Conservation (phyloP, 2,797 vertebrate species). For the Picus viridis region DNA sequence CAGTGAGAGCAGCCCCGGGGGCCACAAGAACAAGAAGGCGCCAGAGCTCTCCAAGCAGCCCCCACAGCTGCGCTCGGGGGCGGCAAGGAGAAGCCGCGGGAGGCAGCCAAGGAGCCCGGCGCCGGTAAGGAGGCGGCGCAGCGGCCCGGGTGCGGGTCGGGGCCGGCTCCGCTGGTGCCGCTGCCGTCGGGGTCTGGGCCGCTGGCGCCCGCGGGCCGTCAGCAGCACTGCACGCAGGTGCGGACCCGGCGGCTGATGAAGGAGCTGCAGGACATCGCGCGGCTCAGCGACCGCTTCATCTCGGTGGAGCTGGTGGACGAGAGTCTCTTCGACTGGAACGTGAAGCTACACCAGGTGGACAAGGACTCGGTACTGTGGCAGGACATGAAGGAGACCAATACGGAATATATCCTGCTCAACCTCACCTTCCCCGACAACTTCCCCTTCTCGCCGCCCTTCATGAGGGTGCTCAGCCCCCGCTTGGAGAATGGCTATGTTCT, state of each 20-base stretch:
- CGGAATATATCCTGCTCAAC: slow-evolving; percentile 97
- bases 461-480: slow-evolving; percentile 96
- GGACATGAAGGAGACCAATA: slow-evolving; percentile 99
- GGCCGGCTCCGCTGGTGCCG: slow-evolving; percentile 49
- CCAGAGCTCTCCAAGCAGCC: slow-evolving; percentile 81
- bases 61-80: slow-evolving; percentile 66
- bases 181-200: slow-evolving; percentile 74
- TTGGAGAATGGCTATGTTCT: slow-evolving; percentile 99
- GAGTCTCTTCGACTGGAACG: slow-evolving; percentile 99
- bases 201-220: slow-evolving; percentile 88
- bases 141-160: slow-evolving; percentile 36
- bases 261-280: slow-evolving; percentile 98
- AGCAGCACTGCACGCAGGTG: slow-evolving; percentile 97
- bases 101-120: slow-evolving; percentile 14
- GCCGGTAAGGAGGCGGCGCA: slow-evolving; percentile 30
- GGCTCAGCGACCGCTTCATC: slow-evolving; percentile 98
- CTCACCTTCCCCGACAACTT: slow-evolving; percentile 99
- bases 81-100: slow-evolving; percentile 78
- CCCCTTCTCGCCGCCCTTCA: slow-evolving; percentile 98
- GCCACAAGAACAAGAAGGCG: slow-evolving; percentile 82
- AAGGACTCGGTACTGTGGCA: slow-evolving; percentile 99
- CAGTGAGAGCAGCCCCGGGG: slow-evolving; percentile 70
- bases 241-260: slow-evolving; percentile 98
- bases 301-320: slow-evolving; percentile 99
- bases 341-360: slow-evolving; percentile 99